Base-by-base conservation (phyloP, 2,888 invertebrate genomes). In the Cinara cedri region DNA sequence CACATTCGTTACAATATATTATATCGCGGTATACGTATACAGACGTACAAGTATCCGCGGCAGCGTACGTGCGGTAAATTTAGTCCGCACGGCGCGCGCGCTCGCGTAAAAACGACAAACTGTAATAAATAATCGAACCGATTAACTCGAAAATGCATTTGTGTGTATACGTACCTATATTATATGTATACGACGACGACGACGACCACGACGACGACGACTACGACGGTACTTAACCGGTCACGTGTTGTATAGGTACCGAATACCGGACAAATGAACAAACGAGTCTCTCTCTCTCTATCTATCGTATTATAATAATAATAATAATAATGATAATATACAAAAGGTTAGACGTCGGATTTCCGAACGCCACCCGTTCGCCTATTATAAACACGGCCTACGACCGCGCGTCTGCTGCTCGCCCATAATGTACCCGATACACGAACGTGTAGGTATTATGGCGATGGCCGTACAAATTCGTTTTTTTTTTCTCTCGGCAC, bases 91-190 rank as follows among this genome's bases (percentile, higher is more conserved):
- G 34, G 34, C 34, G 14, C 51, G 42, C 55, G 24, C 44, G 34
- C 34, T 9, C 51, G 42, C 55, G 24, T 44, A 24, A 75, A 75
- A 66, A 54, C n/a, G 44, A 66, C 24, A 55, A 65, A 75, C 63
- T 13, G 34, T 34, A 62, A 75, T 75, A 75, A 75, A 65, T 55
- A 55, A 75, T 65, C 55, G 75, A 65, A 75, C 55, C 75, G 75
- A 75, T 75, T 75, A 65, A 75, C 75, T 65, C 74, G 63, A 54
- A 75, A 75, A 74, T 65, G 74, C 6, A 34, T 51, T 65, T 34
- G 74, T 74, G 6, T 34, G 3, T 4, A 34, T 34, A 34, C 3
- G 6, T 34, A 34, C 34, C 3, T n/a, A n/a, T n/a, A n/a, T n/a
- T n/a, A n/a, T n/a, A n/a, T n/a, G n/a, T n/a, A n/a, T n/a, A 34